Base-by-base conservation (phyloP, 2,797 vertebrate species). In the Syngnathus rostellatus region DNA sequence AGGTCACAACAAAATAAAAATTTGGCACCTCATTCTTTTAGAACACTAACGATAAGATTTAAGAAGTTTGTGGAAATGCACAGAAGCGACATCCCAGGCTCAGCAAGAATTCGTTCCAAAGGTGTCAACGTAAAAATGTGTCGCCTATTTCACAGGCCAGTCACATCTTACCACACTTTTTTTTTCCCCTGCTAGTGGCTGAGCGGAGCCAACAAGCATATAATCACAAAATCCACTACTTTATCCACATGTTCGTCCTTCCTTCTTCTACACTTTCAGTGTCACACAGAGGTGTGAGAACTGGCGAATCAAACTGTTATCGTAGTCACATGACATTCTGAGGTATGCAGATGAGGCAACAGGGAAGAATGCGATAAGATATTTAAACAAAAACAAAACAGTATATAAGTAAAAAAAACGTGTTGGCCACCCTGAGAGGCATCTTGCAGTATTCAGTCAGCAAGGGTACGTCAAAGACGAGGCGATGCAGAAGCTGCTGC, bases 381-480 rank as follows among this genome's bases (percentile, higher is more conserved):
- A 53, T 43, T 46, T 9, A n/a, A 66, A 71, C 16, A 62, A 16
- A 55, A 72, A 58, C 48, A 54, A 54, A 71, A 65, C 74, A 63
- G 0, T 31, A 31, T 31, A 31, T 31, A 75, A 61, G n/a, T 14
- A 14, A 43, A 45, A 14, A 45, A 31, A 62, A 71, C 55, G 2
- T 50, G 63, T 65, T 65, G 39, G 82, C 73, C 89, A 99, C 97
- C 94, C 96, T 96, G 6, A 99, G 92, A 76, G 97, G 95, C 97
- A 99, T 99, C 91, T 96, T 98, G 90, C 95, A 98, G 87, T 98
- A 98, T 72, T 99, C 97, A 46, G 91, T 95, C 78, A 99, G 93
- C 74, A 96, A 89, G 7, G 97, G 97, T 68, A 99, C 96, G 68
- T 99, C 97, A 87, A 99, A 99, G 79, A 98, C 96, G 0, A 99